Evolutionary conservation across 2,797 vertebrate species (phyloP).

Genomic region (Momotus momota): DNA sequence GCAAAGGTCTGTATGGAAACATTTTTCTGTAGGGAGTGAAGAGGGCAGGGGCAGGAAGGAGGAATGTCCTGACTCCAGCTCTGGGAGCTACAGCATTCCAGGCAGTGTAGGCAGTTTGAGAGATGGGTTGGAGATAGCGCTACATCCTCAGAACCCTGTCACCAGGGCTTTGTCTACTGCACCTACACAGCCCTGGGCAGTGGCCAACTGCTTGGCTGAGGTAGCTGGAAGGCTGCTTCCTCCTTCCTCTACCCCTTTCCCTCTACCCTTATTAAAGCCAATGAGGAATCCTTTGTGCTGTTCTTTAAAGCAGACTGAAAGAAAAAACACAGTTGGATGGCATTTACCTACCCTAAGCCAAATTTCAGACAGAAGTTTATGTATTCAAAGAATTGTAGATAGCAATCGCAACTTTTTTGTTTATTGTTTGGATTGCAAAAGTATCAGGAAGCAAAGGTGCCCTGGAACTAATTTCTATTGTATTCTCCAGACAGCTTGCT

Average conservation of each 20-base stretch:
- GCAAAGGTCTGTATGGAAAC: neutral
- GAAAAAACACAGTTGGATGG: neutral
- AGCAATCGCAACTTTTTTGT: slow-evolving; percentile 19
- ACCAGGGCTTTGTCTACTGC: neutral
- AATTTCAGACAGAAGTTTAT: neutral
- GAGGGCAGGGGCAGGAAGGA: neutral
- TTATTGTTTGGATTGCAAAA: slow-evolving; percentile 44
- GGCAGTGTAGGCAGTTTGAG: neutral
- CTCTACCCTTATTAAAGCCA: neutral
- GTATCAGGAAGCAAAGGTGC: slow-evolving; percentile 43
- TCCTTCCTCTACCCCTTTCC: neutral
- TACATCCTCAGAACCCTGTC: neutral
- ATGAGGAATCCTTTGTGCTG: neutral
- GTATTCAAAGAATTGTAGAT: slow-evolving; percentile 16
- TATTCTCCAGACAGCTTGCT: slow-evolving; percentile 39
- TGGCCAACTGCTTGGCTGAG: neutral
- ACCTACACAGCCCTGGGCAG: neutral
- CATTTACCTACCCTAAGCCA: neutral
- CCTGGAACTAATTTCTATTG: slow-evolving; percentile 53
- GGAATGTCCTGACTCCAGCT: neutral
- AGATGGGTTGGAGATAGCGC: neutral
- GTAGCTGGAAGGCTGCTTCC: neutral
- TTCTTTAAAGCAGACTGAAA: neutral
- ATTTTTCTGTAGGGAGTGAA: slow-evolving; percentile 1
- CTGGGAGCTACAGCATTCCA: neutral